phyloP scores from a whole-genome alignment of 2,888 invertebrate species.

The Agrypnus murinus region DNA sequence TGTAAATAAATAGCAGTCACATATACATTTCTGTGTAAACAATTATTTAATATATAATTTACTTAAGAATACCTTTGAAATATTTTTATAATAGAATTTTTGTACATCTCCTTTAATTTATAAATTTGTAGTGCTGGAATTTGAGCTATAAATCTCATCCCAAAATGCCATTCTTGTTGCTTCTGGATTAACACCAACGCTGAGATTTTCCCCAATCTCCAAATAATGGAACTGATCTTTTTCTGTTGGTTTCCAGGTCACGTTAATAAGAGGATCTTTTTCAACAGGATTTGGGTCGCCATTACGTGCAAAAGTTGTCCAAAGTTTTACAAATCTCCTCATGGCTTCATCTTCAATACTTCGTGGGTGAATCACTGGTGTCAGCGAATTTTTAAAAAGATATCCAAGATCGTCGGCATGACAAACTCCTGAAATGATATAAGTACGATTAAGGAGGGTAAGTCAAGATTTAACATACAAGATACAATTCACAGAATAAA shows the following conservation, averaged over 20 bases:
- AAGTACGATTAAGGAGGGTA: too few species aligned
- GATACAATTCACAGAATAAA: too few species aligned
- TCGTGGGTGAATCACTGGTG: conserved; percentile 49
- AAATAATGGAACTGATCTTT: conserved; percentile 58
- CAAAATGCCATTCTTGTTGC: conserved; percentile 59
- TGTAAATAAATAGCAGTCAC: too few species aligned
- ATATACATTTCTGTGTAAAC: too few species aligned
- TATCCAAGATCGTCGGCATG: conserved; percentile 63
- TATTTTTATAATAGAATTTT: too few species aligned
- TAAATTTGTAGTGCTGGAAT: too few species aligned
- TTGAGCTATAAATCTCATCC: conserved; percentile 19
- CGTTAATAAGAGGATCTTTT: conserved; percentile 41
- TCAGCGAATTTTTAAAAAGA: conserved; percentile 56
- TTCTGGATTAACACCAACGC: conserved; percentile 59
- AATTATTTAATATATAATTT: too few species aligned
- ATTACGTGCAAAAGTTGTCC: conserved; percentile 63
- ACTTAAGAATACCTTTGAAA: too few species aligned
- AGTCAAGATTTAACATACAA: too few species aligned
- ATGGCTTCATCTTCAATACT: conserved; percentile 57
- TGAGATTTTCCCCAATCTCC: conserved; percentile 62
- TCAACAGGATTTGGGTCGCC: conserved; percentile 58
- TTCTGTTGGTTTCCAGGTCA: conserved; percentile 60
- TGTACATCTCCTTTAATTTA: too few species aligned
- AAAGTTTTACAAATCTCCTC: conserved; percentile 57
- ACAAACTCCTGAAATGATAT: conserved; percentile 57